Evolutionary conservation across 2,888 invertebrate genomes (phyloP).

Genomic region (Melanophora roralis): DNA sequence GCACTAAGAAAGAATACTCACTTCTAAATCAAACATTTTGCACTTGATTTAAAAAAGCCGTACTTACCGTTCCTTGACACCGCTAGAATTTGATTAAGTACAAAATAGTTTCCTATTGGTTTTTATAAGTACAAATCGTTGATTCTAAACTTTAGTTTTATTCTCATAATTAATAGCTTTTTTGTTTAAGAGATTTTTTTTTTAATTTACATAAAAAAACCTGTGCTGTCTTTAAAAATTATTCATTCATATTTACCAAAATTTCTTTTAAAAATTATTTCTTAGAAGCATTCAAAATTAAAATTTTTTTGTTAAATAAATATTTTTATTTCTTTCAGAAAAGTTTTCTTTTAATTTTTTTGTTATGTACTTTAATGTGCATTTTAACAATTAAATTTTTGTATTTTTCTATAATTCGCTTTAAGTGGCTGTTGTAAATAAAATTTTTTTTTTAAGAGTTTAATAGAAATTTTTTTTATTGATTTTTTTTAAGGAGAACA

Average conservation of each 20-base stretch:
- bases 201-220: too few relatives aligned
- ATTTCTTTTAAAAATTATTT: background rate
- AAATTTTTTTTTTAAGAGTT: conserved; percentile 14
- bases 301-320: conserved; percentile 32
- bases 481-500: conserved; percentile 27
- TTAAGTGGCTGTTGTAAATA: conserved; percentile 28
- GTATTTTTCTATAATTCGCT: conserved; percentile 21
- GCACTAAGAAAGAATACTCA: too few relatives aligned
- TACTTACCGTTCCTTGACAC: too few relatives aligned
- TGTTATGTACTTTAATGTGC: conserved; percentile 43
- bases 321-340: conserved; percentile 37
- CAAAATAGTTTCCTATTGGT: too few relatives aligned
- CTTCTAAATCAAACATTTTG: too few relatives aligned
- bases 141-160: too few relatives aligned
- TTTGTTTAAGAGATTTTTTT: background rate
- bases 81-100: too few relatives aligned
- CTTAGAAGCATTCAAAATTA: too few relatives aligned
- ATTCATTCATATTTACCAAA: too few relatives aligned
- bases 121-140: too few relatives aligned
- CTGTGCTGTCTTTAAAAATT: too few relatives aligned
- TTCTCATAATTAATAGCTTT: background rate
- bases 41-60: too few relatives aligned
- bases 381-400: conserved; percentile 43
- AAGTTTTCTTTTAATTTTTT: conserved; percentile 20
- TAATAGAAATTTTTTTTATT: background rate